Evolutionary conservation across 2,113 vertebrate genomes (phyloP).

Genomic region (Cryptotis parvus): DNA sequence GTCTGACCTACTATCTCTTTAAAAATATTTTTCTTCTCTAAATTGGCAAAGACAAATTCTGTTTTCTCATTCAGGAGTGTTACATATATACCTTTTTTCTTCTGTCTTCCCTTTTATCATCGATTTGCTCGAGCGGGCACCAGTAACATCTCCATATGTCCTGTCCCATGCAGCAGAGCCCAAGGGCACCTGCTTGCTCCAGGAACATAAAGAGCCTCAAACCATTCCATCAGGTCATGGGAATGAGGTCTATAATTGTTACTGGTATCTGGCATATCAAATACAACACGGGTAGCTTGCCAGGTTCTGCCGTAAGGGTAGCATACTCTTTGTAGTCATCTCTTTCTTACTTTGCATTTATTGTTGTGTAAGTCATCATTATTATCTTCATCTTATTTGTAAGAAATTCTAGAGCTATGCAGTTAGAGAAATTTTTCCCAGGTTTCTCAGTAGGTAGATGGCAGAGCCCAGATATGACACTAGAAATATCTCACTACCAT

Average conservation of each 20-base stretch:
- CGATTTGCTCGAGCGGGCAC: too few relatives aligned
- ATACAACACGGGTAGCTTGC: too few relatives aligned
- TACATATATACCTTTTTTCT: neutral
- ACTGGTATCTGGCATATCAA: too few relatives aligned
- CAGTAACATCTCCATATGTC: too few relatives aligned
- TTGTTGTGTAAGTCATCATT: neutral
- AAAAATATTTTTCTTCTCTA: constrained; percentile 17
- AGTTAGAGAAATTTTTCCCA: constrained; percentile 3
- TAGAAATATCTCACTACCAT: neutral
- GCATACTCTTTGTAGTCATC: too few relatives aligned
- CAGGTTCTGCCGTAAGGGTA: too few relatives aligned
- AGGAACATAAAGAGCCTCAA: too few relatives aligned
- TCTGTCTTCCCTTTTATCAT: too few relatives aligned
- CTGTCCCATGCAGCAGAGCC: too few relatives aligned
- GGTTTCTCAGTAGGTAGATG: neutral
- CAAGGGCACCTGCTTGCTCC: too few relatives aligned
- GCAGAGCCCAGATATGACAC: constrained; percentile 1
- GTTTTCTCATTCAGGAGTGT: neutral
- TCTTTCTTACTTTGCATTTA: constrained; percentile 27
- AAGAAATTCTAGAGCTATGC: neutral
- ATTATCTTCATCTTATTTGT: constrained; percentile 8
- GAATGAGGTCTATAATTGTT: too few relatives aligned
- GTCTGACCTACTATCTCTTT: neutral
- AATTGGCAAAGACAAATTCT: constrained; percentile 29
- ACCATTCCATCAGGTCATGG: too few relatives aligned